Evolutionary conservation across 2,888 invertebrate species (phyloP).

Genomic region (Pterostichus niger): DNA sequence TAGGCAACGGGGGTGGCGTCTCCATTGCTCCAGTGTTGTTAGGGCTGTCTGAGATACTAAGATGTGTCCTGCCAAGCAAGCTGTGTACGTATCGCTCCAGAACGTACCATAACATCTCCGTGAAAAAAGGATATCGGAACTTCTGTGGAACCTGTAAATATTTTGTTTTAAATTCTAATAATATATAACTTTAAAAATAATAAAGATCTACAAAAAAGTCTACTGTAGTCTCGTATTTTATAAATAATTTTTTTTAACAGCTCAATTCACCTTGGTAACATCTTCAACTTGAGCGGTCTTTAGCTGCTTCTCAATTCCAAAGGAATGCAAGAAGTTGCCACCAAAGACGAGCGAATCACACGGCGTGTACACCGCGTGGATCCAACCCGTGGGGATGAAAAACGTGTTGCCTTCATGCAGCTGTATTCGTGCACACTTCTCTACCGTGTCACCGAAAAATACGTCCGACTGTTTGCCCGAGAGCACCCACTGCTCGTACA

Average conservation of each 20-base stretch:
- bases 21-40: slow-evolving; percentile 68
- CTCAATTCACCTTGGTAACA: slow-evolving; percentile 87
- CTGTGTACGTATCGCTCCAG: slow-evolving; percentile 94
- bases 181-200: no score
- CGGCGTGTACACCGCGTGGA: slow-evolving; percentile 98
- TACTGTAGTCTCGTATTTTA: background rate
- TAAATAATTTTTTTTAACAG: slow-evolving; percentile 28
- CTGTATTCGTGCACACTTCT: slow-evolving; percentile 93
- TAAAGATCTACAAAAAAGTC: no score
- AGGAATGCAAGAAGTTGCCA: slow-evolving; percentile 97
- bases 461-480: slow-evolving; percentile 96
- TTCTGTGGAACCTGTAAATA: slow-evolving; percentile 92
- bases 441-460: slow-evolving; percentile 98
- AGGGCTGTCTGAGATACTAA: slow-evolving; percentile 76
- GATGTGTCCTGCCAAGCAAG: slow-evolving; percentile 90
- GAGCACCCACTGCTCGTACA: slow-evolving; percentile 97
- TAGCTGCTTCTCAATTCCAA: slow-evolving; percentile 96
- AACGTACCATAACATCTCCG: slow-evolving; percentile 99
- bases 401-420: slow-evolving; percentile 94
- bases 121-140: slow-evolving; percentile 98
- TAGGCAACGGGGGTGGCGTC: slow-evolving; percentile 71
- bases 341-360: slow-evolving; percentile 98
- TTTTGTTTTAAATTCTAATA: background rate
- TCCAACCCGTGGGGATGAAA: slow-evolving; percentile 99
- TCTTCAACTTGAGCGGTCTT: slow-evolving; percentile 98